A percentile compares a stretch with the other conserved stretches of the same genome.
Evolutionary conservation across 2,888 invertebrate genomes (phyloP).

Genomic region (Melieria picta): DNA sequence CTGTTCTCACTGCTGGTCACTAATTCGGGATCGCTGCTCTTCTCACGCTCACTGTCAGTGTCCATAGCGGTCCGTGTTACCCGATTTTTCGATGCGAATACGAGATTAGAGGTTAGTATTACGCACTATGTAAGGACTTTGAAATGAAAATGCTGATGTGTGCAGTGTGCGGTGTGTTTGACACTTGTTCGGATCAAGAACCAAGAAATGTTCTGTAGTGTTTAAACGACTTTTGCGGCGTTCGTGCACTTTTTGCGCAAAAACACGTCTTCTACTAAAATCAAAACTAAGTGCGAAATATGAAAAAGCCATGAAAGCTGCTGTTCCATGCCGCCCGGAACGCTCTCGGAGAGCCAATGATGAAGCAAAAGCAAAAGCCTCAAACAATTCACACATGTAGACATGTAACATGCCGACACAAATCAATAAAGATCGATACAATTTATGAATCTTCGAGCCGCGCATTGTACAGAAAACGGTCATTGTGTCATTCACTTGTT

Average conservation of each 20-base stretch:
- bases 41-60: slow-evolving; percentile 35
- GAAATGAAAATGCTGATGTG: slow-evolving; percentile 1
- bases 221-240: not conserved
- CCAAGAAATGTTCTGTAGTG: not conserved
- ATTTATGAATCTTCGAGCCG: slow-evolving; percentile 16
- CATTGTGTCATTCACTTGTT: not conserved
- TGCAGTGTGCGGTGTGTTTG: not conserved
- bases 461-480: not conserved
- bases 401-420: not conserved
- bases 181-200: not conserved
- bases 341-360: too few species aligned
- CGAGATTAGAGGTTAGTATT: not conserved
- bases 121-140: not conserved
- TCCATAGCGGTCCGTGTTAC: slow-evolving; percentile 4
- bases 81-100: not conserved
- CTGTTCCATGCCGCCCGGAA: slow-evolving; percentile 4
- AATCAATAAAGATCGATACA: slow-evolving; percentile 26
- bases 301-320: slow-evolving; percentile 4
- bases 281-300: not conserved
- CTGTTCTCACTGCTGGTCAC: slow-evolving; percentile 33
- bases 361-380: too few species aligned
- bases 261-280: slow-evolving; percentile 24
- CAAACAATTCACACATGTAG: not conserved
- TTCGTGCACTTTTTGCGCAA: slow-evolving; percentile 20
- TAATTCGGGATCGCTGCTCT: slow-evolving; percentile 35